Percentiles rank a stretch among this genome's conserved stretches.
Evolutionary conservation across 2,797 vertebrate species (phyloP).

Genomic region (Cryptoprocta ferox): DNA sequence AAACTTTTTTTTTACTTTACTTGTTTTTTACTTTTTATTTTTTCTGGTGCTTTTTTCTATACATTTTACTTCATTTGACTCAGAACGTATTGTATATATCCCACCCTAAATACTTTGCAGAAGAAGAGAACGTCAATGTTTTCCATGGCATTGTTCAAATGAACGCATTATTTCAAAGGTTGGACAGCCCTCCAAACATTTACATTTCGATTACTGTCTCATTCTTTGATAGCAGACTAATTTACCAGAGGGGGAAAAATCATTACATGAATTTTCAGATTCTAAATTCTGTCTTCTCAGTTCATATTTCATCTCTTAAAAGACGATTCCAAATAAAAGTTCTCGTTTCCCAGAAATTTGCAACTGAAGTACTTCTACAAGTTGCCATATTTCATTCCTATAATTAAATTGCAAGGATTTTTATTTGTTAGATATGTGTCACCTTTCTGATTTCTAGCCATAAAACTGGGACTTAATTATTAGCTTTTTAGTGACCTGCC

Average conservation of each 20-base stretch:
- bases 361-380: neutral
- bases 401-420: neutral
- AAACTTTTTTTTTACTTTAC: neutral
- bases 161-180: neutral
- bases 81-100: neutral
- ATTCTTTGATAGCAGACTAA: constrained; percentile 24
- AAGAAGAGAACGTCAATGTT: neutral
- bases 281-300: constrained; percentile 25
- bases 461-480: neutral
- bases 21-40: neutral
- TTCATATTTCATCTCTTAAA: constrained; percentile 26
- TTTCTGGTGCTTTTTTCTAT: neutral
- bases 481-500: constrained; percentile 19
- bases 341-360: neutral
- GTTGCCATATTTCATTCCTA: neutral
- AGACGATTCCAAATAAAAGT: neutral
- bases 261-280: neutral
- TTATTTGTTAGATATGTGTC: neutral
- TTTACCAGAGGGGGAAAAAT: neutral
- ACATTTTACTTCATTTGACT: neutral
- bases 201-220: neutral
- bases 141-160: neutral
- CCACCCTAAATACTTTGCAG: neutral
- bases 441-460: constrained; percentile 10
- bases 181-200: neutral